Evolutionary conservation across 2,888 invertebrate species (phyloP), one percentile per base, ranked within the genome.

Genomic region (Chironomus tentans): DNA sequence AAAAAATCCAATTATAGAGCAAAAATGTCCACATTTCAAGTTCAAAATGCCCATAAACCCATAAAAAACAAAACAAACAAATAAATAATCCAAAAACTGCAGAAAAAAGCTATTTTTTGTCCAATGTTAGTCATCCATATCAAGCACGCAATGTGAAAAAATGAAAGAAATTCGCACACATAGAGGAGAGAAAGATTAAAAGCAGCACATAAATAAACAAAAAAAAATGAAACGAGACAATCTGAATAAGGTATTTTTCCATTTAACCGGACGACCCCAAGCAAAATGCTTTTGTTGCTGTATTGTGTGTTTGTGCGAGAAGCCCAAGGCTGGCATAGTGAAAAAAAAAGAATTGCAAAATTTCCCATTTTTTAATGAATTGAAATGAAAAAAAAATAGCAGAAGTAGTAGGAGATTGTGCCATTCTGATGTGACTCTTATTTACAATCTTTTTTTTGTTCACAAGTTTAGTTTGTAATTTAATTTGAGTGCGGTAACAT

Each of bases 351-450:
- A 15, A 24, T 74, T 74, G 74, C 74, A 22, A 65, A 74, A 74
- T 74, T 70, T 74, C 56, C n/a, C 38, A 21, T 68, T 73, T 73
- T 38, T 62, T 73, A 56, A 28, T 73, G 56, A 46, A 71, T 18
- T 38, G 38, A 38, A 38, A 28, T 5, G 5, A 62, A 65, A 18
- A 18, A 65, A 6, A 65, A 22, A 10, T 56, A 15, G 56, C 12
- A 65, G 50, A 74, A 74, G 68, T 65, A 68, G 74, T 74, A 74
- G 74, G 74, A 74, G 74, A 74, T 47, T 65, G 56, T 24, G 65
- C 21, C 74, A 74, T 74, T 74, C 74, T 74, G 68, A 15, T 68
- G 74, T 5, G 28, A 22, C 24, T 70, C 13, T 47, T 13, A 13
- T 12, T 21, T 38, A 38, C 7, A 38, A 38, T 38, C 38, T 61